Percentiles rank a stretch among this genome's conserved stretches.
These are phyloP conservation scores for Serripes groenlandicus DNA, from an alignment of 2,888 invertebrate genomes.

Conservation along the genomic window DNA sequence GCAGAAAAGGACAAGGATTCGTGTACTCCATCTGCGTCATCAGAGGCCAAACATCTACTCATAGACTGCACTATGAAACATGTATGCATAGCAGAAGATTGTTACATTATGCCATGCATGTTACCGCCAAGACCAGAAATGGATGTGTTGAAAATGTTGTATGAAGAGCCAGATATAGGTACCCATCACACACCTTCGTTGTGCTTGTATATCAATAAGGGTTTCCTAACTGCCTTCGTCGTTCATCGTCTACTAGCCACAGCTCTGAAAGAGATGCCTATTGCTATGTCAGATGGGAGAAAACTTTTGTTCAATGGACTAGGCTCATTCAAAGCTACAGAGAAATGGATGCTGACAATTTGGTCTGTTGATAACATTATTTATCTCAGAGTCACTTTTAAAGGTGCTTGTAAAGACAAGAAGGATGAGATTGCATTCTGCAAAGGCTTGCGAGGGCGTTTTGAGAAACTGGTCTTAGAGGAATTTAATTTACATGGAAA, in stretches of 20 bases:
- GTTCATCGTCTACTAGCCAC: not conserved
- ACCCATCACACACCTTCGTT: not conserved
- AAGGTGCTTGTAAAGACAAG: not conserved
- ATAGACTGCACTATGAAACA: not conserved
- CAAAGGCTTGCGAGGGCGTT: not conserved
- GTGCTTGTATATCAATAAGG: not conserved
- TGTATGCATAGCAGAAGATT: not conserved
- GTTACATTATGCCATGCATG: slow-evolving; percentile 4
- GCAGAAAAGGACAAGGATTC: not conserved
- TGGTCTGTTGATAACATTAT: not conserved
- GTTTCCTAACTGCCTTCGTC: not conserved
- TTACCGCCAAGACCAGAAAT: not conserved
- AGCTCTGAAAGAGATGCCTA: not conserved
- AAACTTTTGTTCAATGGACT: not conserved
- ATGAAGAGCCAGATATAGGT: not conserved
- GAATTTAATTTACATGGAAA: not conserved
- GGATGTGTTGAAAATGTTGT: not conserved
- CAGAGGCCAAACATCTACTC: not conserved
- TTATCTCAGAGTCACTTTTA: not conserved
- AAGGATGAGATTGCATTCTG: not conserved
- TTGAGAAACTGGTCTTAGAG: not conserved
- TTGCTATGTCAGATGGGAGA: not conserved
- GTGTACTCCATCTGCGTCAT: too few relatives aligned
- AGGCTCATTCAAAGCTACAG: not conserved
- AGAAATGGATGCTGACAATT: not conserved